These are phyloP conservation scores for Tichodroma muraria DNA, from an alignment of 2,113 vertebrate genomes.

Conservation along the genomic window DNA sequence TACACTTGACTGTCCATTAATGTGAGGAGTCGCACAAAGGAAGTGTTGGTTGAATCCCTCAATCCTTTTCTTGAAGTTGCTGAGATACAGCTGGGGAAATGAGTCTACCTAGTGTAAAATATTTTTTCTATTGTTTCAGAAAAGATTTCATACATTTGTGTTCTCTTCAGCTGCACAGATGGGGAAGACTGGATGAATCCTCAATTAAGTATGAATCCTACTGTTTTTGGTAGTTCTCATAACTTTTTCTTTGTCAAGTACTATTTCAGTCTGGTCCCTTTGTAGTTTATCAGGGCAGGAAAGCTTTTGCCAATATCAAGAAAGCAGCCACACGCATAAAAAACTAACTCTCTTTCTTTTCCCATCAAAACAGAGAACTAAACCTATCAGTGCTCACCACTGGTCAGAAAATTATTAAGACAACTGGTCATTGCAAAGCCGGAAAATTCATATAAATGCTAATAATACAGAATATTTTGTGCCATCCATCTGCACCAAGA, in stretches of 20 bases:
- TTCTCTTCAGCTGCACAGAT: neutral
- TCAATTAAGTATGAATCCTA: neutral
- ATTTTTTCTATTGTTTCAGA: neutral
- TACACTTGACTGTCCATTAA: neutral
- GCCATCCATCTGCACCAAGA: neutral
- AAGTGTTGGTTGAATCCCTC: neutral
- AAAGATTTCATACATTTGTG: neutral
- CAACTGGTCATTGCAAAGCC: neutral
- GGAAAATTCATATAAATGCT: neutral
- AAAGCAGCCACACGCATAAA: neutral
- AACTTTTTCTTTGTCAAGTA: neutral
- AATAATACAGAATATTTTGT: neutral
- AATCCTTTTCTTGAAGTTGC: neutral
- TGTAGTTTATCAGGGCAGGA: neutral
- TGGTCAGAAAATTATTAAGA: neutral
- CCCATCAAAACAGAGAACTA: neutral
- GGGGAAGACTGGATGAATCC: neutral
- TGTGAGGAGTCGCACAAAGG: neutral
- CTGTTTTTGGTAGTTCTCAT: neutral
- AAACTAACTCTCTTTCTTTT: neutral
- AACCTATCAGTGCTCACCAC: neutral
- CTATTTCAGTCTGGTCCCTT: neutral
- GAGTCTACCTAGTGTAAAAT: neutral
- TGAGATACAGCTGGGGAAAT: neutral
- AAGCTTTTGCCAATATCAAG: neutral